Evolutionary conservation across 1,140 invertebrate species (phyloP), one percentile per base, ranked within the genome.

Genomic region (Lucilia sericata): DNA sequence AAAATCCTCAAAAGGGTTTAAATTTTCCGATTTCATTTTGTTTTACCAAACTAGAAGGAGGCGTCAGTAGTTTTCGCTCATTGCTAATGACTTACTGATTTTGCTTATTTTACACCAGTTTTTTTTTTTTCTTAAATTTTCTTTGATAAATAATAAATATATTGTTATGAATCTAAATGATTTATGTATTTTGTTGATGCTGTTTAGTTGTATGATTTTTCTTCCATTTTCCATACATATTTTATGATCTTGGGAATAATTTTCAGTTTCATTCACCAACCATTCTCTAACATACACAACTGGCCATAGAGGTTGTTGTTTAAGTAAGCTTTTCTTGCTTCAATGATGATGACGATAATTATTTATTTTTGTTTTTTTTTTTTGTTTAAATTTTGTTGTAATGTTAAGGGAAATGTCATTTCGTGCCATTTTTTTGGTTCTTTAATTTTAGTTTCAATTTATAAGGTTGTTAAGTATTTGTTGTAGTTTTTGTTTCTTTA

Each of bases 1-100:
- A 1, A 17, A 60, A 60, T 30, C 9, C 7, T 21, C 21, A 70
- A 70, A 70, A 70, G 65, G 19, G 65, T 70, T 21, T 70, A 19
- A 21, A 21, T 25, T 70, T 70, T 70, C n/a, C 7, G 19, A 25
- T 70, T 60, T 60, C 14, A 12, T 70, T 19, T 70, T 21, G 19
- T 25, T 21, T 70, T 70, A 70, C 0, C 0, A 70, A 25, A 65
- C 25, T 30, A 65, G 14, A 13, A 3, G 82, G 70, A 84, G 76
- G 76, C 76, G 76, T 80, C 86, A 82, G 85, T 87, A 86, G 86
- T 87, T 78, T 76, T 78, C 19, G 84, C 84, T 87, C 87, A 88
- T 88, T 89, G 84, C 87, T 89, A 90, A 89, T 90, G 87, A 88
- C 86, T 84, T 34, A 75, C 84, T 84, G 84, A 84, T 82, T 84